Conservation (phyloP, 2,888 invertebrate species). For the Philereme vetulata region DNA sequence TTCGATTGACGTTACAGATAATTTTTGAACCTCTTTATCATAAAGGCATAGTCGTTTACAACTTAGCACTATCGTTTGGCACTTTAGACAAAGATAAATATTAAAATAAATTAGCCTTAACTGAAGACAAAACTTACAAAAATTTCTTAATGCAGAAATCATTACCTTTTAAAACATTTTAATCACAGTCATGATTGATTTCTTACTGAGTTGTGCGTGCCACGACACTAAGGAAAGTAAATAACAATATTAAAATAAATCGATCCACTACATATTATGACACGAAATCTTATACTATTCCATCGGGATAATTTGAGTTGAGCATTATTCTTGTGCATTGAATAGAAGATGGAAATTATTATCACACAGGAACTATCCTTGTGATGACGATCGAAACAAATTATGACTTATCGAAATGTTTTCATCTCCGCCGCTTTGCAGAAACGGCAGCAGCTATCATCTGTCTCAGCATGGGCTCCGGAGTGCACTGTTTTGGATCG, state of each 20-base stretch:
- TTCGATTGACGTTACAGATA: slow-evolving; percentile 59
- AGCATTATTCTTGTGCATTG: slow-evolving; percentile 51
- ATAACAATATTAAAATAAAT: slow-evolving; percentile 61
- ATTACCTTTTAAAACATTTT: slow-evolving; percentile 66
- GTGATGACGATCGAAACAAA: slow-evolving; percentile 63
- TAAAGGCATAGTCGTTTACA: slow-evolving; percentile 76
- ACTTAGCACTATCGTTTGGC: slow-evolving; percentile 82
- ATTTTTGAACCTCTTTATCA: slow-evolving; percentile 70
- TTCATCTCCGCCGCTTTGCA: slow-evolving; percentile 89
- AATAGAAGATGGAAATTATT: slow-evolving; percentile 72
- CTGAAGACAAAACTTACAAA: slow-evolving; percentile 62
- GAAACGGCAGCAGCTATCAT: slow-evolving; percentile 94
- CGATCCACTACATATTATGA: slow-evolving; percentile 76
- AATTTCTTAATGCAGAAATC: slow-evolving; percentile 64
- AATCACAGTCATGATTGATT: slow-evolving; percentile 80
- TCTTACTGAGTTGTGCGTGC: slow-evolving; percentile 72
- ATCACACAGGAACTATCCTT: slow-evolving; percentile 70
- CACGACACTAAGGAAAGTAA: slow-evolving; percentile 69
- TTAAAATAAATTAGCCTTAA: slow-evolving; percentile 66
- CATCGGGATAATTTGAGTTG: slow-evolving; percentile 81
- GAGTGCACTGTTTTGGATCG: slow-evolving; percentile 94
- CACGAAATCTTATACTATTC: slow-evolving; percentile 82
- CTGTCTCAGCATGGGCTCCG: slow-evolving; percentile 94
- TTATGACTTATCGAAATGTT: slow-evolving; percentile 51
- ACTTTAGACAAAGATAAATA: slow-evolving; percentile 71